Conservation (phyloP, 2,113 vertebrate species). For the Herpailurus yagouaroundi region DNA sequence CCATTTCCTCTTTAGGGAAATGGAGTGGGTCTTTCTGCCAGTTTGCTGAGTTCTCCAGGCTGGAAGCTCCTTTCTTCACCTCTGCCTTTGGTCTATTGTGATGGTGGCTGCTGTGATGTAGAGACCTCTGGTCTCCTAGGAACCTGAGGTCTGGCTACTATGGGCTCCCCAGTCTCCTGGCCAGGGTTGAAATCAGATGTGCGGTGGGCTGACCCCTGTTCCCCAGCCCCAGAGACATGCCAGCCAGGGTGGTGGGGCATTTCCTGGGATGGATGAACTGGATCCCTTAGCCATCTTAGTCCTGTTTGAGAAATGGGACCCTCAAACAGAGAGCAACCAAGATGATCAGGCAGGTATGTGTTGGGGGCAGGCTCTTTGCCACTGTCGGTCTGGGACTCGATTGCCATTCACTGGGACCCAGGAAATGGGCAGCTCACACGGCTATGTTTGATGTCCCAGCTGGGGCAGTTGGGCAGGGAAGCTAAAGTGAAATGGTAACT, state of each 20-base stretch:
- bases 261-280: conserved; percentile 60
- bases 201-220: background rate
- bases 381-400: background rate
- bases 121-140: conserved; percentile 62
- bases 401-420: background rate
- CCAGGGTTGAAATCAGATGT: conserved; percentile 6
- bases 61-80: background rate
- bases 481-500: background rate
- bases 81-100: conserved; percentile 62
- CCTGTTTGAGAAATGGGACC: conserved; percentile 57
- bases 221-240: conserved; percentile 50
- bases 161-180: conserved; percentile 20
- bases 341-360: conserved; percentile 61
- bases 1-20: background rate
- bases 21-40: background rate
- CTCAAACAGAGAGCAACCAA: conserved; percentile 44
- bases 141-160: background rate
- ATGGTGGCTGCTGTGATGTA: conserved; percentile 63
- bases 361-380: background rate
- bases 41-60: background rate
- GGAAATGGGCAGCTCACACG: background rate
- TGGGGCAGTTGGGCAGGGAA: background rate
- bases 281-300: conserved; percentile 48
- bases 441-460: background rate
- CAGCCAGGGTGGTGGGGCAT: background rate